Percentiles rank a stretch among this genome's conserved stretches.
phyloP scores from a whole-genome alignment of 2,797 vertebrate genomes.

The Lithobates pipiens region DNA sequence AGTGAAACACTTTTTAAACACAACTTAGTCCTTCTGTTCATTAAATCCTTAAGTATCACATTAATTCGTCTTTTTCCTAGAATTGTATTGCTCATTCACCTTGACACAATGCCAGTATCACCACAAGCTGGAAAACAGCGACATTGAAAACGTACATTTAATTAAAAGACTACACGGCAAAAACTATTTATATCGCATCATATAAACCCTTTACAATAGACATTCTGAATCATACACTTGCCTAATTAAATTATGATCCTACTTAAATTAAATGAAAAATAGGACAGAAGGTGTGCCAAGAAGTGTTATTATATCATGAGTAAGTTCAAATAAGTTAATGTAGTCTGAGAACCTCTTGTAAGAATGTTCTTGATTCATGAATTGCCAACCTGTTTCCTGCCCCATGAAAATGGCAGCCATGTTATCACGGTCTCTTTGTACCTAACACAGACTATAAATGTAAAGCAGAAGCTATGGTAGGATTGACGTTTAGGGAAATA shows the following conservation, averaged over 20 bases:
- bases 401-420: neutral
- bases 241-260: conserved; percentile 31
- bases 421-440: neutral
- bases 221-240: conserved; percentile 25
- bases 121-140: conserved; percentile 10
- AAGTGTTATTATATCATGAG: conserved; percentile 21
- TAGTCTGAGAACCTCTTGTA: neutral
- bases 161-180: conserved; percentile 22
- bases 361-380: neutral
- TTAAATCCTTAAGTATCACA: neutral
- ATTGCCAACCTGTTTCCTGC: neutral
- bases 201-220: conserved; percentile 25
- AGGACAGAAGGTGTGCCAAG: conserved; percentile 34
- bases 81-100: neutral
- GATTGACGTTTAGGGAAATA: conserved; percentile 2
- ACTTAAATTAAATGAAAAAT: conserved; percentile 2
- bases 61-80: neutral
- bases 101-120: neutral
- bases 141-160: conserved; percentile 22
- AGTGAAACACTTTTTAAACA: neutral
- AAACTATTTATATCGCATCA: conserved; percentile 25
- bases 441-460: neutral
- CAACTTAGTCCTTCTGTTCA: neutral
- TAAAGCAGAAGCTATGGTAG: neutral
- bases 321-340: conserved; percentile 1